Evolutionary conservation across 2,797 vertebrate species (phyloP), one percentile per base, ranked within the genome.

Genomic region (Neomorphus geoffroyi): DNA sequence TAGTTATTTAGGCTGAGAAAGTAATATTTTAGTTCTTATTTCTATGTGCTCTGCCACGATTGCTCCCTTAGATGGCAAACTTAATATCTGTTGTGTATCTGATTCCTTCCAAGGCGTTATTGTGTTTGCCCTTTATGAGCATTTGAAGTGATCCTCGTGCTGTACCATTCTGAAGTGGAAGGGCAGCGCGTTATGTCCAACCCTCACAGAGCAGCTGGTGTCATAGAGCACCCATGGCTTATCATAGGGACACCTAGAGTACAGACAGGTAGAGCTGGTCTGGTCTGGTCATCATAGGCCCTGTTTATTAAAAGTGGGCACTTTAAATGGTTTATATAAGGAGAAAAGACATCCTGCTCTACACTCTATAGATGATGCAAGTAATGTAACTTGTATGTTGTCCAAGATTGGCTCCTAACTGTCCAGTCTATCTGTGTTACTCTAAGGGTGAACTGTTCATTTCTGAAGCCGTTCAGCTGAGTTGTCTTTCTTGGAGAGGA

Each of bases 181-280:
- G 33, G 54, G 6, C 12, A 80, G 8, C 9, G 9, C 7, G 22
- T 28, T 61, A 18, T n/a, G 10, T 57, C n/a, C 54, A 72, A 41
- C 15, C 19, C 32, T 35, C 54, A 17, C 3, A 11, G 39, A 62
- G 6, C 6, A 28, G 6, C 32, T 11, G 9, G 33, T 28, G 50
- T 1, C 53, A 4, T 7, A 28, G 39, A 26, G 33, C 9, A 30
- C 22, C 8, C 9, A 0, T 2, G 14, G 13, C 7, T 26, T 41
- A 18, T 22, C n/a, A 15, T 11, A 1, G 15, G 18, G 43, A 56
- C 37, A 33, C 11, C 58, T 61, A 11, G 27, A 45, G 7, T 5
- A 43, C 18, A 37, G 14, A 9, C 1, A 3, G 2, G 8, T 33
- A 45, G 28, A 18, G 6, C 9, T 1, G 2, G 7, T 21, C 19